Evolutionary conservation across 2,888 invertebrate genomes (phyloP), one percentile per base, ranked within the genome.

Genomic region (Disparrhopalites patrizii): DNA sequence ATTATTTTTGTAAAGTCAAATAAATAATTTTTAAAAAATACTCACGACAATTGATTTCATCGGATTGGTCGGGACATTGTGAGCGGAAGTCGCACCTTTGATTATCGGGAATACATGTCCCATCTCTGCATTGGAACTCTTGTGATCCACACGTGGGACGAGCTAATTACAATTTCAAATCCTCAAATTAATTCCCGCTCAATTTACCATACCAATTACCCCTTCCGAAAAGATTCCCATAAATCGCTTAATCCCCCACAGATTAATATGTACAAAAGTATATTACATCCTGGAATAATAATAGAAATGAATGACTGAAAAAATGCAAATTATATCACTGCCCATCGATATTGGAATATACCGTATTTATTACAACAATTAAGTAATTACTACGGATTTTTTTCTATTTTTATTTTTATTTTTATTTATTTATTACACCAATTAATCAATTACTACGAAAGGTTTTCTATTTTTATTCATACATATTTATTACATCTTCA

Each of bases 61-160:
- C 91, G 25, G 84, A 84, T 4, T 83, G 83, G 76, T 87, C 87
- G 5, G 79, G 77, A 76, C 89, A 89, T 77, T 89, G 86, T 1
- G 57, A 68, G 4, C 72, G 47, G 15, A 83, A 81, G 77, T 89
- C 83, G 79, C 90, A 91, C 52, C 81, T 81, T 64, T 79, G 80
- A 40, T 76, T 76, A 27, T 76, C 75, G 18, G 82, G 79, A 68
- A 90, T 82, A 78, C 90, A 90, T 28, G 82, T 80, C 15, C 83
- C 85, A 66, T 82, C 80, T 72, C 82, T 81, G 76, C 86, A 86
- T 31, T 78, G 79, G 4, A 82, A 80, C 47, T 80, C 78, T 75
- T 83, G 30, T 23, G 28, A 31, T 20, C 40, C 15, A 52, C 67
- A 67, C 8, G 25, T 33, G 58, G 28, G 33, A 13, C 20, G 54